These are phyloP conservation scores for Cephus pulcher DNA, from an alignment of 2,888 invertebrate species.

Conservation along the genomic window DNA sequence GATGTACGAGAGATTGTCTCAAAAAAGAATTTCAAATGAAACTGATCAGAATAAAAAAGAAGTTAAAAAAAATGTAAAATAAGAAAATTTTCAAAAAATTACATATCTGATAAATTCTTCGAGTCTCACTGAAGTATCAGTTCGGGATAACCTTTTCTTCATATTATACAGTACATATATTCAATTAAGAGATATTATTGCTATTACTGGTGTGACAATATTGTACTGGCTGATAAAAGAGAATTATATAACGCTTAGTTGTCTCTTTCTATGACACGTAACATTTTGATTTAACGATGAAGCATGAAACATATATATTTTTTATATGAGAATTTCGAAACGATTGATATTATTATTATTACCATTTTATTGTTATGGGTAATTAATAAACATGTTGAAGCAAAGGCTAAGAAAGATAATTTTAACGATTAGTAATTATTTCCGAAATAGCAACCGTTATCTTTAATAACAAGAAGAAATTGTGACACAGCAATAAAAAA, in stretches of 20 bases:
- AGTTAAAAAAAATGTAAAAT: background rate
- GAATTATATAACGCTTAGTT: no score
- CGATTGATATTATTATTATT: background rate
- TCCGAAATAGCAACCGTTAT: background rate
- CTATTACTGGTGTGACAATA: background rate
- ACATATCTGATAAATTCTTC: background rate
- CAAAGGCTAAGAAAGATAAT: background rate
- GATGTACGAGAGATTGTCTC: background rate
- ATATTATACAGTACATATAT: no score
- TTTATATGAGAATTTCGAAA: background rate
- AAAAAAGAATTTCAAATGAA: background rate
- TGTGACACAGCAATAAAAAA: background rate
- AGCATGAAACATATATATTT: background rate
- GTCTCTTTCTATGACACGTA: no score
- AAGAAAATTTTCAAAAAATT: background rate
- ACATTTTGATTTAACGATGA: background rate
- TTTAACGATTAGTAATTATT: background rate
- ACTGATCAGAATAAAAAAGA: background rate
- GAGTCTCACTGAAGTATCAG: background rate
- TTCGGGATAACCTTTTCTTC: background rate
- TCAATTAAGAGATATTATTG: background rate
- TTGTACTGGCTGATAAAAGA: background rate
- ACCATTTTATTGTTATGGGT: background rate
- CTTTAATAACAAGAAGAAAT: background rate
- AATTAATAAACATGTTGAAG: background rate